Base-by-base conservation (phyloP, 2,797 vertebrate species). In the Diglossa cyanea region DNA sequence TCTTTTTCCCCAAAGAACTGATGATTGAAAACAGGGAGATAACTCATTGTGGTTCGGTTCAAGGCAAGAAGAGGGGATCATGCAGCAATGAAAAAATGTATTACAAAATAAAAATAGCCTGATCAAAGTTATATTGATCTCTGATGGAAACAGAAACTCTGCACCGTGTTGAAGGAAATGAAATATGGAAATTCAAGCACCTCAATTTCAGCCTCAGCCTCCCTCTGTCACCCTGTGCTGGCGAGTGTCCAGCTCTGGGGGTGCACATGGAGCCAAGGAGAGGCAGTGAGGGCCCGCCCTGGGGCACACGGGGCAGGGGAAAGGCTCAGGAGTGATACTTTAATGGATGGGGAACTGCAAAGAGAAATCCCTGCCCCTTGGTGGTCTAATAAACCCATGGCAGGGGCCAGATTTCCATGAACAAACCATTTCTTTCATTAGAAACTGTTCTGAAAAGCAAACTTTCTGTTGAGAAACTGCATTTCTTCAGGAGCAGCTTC, bases 11-110 rank as follows among this genome's bases (percentile, higher is more conserved):
- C 50, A 68, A 55, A 81, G 79, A 91, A 63, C 0, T 28, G 15
- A 39, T 48, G 77, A 76, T 83, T 86, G 88, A 91, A 94, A 94
- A 91, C 19, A 55, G 37, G 47, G 50, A 89, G 23, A 67, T 74
- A 92, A 74, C 50, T 92, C 35, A 10, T 44, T 0, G 2, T 51
- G 17, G 58, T 63, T 62, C 2, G 0, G 74, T 80, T 79, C 63
- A 83, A 62, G 55, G 51, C n/a, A 73, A 92, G 83, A 60, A 80
- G 45, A 65, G 6, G 14, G 19, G 17, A 87, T 73, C 58, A 40
- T 21, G 30, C 70, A 91, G 48, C 51, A 83, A 23, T 9, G 19
- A 44, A 81, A 91, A 86, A 88, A 74, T 18, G 23, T 45, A 87
- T 88, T 61, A 68, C 45, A 78, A 83, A 87, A 84, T 35, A 83